Percentiles rank a stretch among this genome's conserved stretches.
Evolutionary conservation across 2,888 invertebrate species (phyloP).

Genomic region (Polymixis flavicincta): DNA sequence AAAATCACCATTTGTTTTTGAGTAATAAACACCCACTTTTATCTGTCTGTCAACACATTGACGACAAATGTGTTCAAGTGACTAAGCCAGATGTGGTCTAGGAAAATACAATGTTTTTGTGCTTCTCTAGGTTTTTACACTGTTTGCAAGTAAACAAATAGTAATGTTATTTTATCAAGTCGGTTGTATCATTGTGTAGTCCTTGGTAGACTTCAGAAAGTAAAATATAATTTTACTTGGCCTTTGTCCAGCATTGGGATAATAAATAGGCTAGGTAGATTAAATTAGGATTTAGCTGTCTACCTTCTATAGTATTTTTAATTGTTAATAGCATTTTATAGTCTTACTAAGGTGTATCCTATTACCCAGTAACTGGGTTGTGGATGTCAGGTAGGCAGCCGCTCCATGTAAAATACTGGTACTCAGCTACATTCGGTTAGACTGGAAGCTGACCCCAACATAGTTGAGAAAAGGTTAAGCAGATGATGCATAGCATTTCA

Average conservation of each 20-base stretch:
- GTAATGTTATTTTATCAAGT: neutral
- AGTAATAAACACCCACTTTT: conserved; percentile 10
- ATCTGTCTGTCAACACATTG: conserved; percentile 11
- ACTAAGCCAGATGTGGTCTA: neutral
- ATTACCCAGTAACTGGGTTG: no score
- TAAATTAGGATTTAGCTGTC: neutral
- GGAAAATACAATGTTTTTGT: conserved; percentile 24
- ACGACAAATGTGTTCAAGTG: conserved; percentile 24
- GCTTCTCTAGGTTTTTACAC: neutral
- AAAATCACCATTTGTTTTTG: conserved; percentile 8
- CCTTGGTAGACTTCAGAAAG: neutral
- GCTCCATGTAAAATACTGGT: no score
- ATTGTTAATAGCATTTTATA: neutral
- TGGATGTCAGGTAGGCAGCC: no score
- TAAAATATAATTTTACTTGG: no score
- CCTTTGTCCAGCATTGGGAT: no score
- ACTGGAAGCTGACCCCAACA: no score
- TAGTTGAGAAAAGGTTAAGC: no score
- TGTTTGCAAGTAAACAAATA: conserved; percentile 1
- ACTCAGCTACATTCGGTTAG: no score
- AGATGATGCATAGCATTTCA: neutral
- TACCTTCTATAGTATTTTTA: neutral
- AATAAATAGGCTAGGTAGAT: no score
- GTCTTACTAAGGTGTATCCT: no score
- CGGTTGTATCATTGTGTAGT: neutral